These are phyloP conservation scores for Australoheros scitulus DNA, from an alignment of 2,113 vertebrate species.

Conservation along the genomic window DNA sequence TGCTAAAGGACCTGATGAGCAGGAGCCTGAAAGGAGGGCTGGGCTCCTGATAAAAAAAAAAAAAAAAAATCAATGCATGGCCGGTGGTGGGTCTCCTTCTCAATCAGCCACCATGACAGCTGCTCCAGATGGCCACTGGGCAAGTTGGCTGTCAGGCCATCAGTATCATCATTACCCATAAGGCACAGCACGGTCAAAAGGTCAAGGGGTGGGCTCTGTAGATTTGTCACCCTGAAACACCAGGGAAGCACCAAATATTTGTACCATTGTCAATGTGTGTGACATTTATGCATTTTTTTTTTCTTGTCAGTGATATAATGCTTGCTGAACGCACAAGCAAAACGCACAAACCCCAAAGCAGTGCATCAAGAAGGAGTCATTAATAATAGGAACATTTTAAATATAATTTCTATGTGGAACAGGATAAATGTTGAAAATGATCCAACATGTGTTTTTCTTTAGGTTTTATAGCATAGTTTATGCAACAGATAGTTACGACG, in stretches of 20 bases:
- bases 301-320: slow-evolving; percentile 41
- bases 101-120: slow-evolving; percentile 78
- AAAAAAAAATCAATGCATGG: slow-evolving; percentile 71
- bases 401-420: slow-evolving; percentile 19
- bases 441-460: slow-evolving; percentile 12
- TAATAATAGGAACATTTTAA: slow-evolving; percentile 43
- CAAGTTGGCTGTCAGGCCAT: slow-evolving; percentile 74
- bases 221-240: slow-evolving; percentile 68
- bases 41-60: slow-evolving; percentile 6
- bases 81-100: slow-evolving; percentile 75
- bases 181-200: slow-evolving; percentile 71
- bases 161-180: slow-evolving; percentile 81
- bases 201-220: slow-evolving; percentile 66
- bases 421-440: slow-evolving; percentile 5
- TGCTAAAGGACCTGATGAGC: slow-evolving; percentile 21
- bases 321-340: slow-evolving; percentile 15
- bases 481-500: not conserved
- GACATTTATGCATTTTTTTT: slow-evolving; percentile 49
- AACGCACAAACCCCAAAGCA: slow-evolving; percentile 23
- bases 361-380: slow-evolving; percentile 32
- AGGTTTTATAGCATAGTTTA: not conserved
- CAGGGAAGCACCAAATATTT: slow-evolving; percentile 56
- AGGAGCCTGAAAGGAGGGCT: slow-evolving; percentile 23
- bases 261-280: slow-evolving; percentile 44
- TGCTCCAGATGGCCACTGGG: slow-evolving; percentile 81